Evolutionary conservation across 2,113 vertebrate species (phyloP), one percentile per base, ranked within the genome.

Genomic region (Cisticola juncidis): DNA sequence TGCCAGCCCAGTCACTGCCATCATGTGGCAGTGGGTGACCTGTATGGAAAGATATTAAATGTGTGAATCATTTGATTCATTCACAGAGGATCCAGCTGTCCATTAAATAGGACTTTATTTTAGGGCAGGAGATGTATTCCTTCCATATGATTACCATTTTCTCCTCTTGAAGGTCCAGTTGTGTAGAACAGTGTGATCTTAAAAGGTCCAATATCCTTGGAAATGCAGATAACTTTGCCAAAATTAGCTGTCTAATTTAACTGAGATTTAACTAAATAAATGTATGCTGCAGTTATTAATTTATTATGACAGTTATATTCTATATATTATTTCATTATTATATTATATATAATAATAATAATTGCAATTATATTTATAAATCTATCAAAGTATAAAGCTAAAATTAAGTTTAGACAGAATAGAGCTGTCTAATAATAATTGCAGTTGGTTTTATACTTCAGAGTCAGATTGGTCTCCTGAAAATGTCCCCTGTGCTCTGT

Each of bases 1-100:
- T 88, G 60, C 36, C 53, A 51, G 44, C 33, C 45, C 66, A 29
- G 78, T 42, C 66, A 5, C 17, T 70, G 76, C 60, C n/a, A 8
- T 58, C 69, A 9, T 0, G 0, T 42, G 57, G 44, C n/a, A 18
- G 25, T 38, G 76, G 86, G 28, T 76, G 81, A 77, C 17, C 42
- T 71, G n/a, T 9, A 9, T 50, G 38, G 48, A 53, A 56, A n/a
- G 16, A 47, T 31, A 22, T 65, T 9, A 65, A 72, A 44, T n/a
- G 17, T 18, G 0, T 1, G 5, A 23, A 1, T 38, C 71, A 53
- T 20, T 25, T 53, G 29, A 7, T 31, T 86, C 35, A 14, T 31
- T 83, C 40, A 31, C 12, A 60, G 51, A 88, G 60, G 64, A 48
- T 33, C 48, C 66, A 40, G 10, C 12, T 54, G 19, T 48, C 44